Evolutionary conservation across 2,888 invertebrate genomes (phyloP).

Genomic region (Tetragonula carbonaria): DNA sequence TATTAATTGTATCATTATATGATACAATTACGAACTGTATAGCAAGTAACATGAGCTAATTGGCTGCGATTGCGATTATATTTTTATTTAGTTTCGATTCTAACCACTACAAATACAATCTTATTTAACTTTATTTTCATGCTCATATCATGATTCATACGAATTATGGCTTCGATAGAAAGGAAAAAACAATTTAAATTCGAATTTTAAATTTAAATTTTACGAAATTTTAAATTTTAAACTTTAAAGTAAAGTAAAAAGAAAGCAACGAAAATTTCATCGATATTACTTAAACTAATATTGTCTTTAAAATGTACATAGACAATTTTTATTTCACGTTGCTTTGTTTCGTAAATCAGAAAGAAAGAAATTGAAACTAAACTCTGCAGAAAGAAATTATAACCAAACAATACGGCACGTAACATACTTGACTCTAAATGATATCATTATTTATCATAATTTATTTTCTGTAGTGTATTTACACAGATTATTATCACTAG

Average conservation of each 20-base stretch:
- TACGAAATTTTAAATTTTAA: not conserved
- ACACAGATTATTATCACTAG: not conserved
- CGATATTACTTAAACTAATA: not conserved
- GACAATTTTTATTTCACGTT: not conserved
- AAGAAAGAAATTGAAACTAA: too few species aligned
- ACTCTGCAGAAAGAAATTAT: not conserved
- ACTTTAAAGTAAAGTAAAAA: not conserved
- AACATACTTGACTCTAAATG: slow-evolving; percentile 4
- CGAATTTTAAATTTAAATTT: not conserved
- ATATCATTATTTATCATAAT: slow-evolving; percentile 6
- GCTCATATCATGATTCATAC: too few species aligned
- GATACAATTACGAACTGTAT: not conserved
- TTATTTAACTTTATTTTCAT: too few species aligned
- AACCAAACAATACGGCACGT: not conserved
- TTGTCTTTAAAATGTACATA: not conserved
- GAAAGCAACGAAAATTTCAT: not conserved
- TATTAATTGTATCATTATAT: not conserved
- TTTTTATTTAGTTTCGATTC: not conserved
- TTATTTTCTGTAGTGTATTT: slow-evolving; percentile 21
- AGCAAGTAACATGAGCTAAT: not conserved
- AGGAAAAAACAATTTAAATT: too few species aligned
- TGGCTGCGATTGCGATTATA: not conserved
- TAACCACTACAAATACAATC: not conserved
- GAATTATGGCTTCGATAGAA: too few species aligned
- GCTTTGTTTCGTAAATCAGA: not conserved